phyloP scores from a whole-genome alignment of 2,113 vertebrate species.

The Oncorhynchus gorbuscha region DNA sequence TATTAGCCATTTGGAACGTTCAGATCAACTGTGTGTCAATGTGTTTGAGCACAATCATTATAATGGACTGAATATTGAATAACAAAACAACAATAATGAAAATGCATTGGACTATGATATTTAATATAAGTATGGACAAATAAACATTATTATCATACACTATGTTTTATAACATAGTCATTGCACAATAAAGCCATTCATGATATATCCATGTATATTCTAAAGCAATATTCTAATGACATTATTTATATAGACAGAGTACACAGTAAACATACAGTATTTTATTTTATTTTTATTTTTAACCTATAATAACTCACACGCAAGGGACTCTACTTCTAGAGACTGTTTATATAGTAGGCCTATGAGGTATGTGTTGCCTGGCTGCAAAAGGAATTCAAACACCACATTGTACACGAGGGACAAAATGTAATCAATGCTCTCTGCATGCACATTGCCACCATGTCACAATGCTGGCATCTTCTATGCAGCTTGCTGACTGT shows the following conservation, averaged over 20 bases:
- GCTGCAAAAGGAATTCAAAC: not conserved
- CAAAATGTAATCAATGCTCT: conserved; percentile 8
- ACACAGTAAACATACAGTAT: too few species aligned
- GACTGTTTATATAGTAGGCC: not conserved
- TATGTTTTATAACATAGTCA: not conserved
- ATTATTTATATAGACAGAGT: not conserved
- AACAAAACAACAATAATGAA: not conserved
- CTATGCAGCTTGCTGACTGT: not conserved
- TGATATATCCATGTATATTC: not conserved
- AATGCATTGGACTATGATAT: not conserved
- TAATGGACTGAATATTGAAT: not conserved
- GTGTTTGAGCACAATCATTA: not conserved
- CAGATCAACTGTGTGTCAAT: too few species aligned
- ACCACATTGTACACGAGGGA: not conserved
- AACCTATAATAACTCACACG: not conserved
- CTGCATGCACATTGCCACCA: conserved; percentile 1
- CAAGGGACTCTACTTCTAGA: not conserved
- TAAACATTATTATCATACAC: too few species aligned
- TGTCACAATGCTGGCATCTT: not conserved
- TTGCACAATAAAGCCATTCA: not conserved
- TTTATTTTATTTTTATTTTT: too few species aligned
- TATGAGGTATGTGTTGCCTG: not conserved
- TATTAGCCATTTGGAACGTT: not conserved
- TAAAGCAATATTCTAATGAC: not conserved
- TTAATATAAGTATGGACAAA: too few species aligned